Evolutionary conservation across 2,888 invertebrate genomes (phyloP).

Genomic region (Stictocephala bisonia): DNA sequence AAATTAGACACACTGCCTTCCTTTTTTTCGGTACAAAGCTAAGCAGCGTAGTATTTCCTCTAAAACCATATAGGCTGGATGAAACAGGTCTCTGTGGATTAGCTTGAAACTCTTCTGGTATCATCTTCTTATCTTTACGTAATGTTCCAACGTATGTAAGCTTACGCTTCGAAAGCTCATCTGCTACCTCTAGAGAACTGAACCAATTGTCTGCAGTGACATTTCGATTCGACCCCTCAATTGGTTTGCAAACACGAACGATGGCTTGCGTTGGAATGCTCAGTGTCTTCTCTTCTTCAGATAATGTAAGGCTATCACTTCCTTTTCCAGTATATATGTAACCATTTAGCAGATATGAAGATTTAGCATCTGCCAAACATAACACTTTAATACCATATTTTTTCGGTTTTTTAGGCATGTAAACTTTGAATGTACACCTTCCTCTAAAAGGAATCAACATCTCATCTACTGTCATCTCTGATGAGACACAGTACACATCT

Average conservation of each 20-base stretch:
- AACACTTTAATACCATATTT: slow-evolving; percentile 57
- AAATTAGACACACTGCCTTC: slow-evolving; percentile 44
- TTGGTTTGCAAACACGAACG: slow-evolving; percentile 56
- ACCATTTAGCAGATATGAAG: slow-evolving; percentile 55
- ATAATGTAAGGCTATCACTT: slow-evolving; percentile 57
- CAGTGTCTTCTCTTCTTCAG: slow-evolving; percentile 56
- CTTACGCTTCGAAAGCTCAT: slow-evolving; percentile 45
- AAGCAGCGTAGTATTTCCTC: slow-evolving; percentile 46
- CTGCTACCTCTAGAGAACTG: slow-evolving; percentile 58
- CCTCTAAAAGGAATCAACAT: slow-evolving; percentile 37
- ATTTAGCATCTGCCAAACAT: slow-evolving; percentile 54
- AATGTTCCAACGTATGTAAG: slow-evolving; percentile 46
- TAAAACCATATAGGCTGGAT: slow-evolving; percentile 48
- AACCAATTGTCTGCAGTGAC: slow-evolving; percentile 62
- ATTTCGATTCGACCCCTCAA: slow-evolving; percentile 59
- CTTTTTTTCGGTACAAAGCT: slow-evolving; percentile 48
- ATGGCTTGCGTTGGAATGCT: slow-evolving; percentile 59
- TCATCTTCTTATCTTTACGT: slow-evolving; percentile 48
- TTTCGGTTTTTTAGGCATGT: slow-evolving; percentile 57
- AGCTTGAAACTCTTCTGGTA: slow-evolving; percentile 47
- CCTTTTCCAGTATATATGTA: slow-evolving; percentile 59
- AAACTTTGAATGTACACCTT: slow-evolving; percentile 52
- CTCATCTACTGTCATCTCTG: slow-evolving; percentile 38
- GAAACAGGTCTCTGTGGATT: slow-evolving; percentile 17
- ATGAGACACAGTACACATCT: slow-evolving; percentile 17